Base-by-base conservation (phyloP, 2,113 vertebrate genomes). In the Rhegmatorhina hoffmannsi region DNA sequence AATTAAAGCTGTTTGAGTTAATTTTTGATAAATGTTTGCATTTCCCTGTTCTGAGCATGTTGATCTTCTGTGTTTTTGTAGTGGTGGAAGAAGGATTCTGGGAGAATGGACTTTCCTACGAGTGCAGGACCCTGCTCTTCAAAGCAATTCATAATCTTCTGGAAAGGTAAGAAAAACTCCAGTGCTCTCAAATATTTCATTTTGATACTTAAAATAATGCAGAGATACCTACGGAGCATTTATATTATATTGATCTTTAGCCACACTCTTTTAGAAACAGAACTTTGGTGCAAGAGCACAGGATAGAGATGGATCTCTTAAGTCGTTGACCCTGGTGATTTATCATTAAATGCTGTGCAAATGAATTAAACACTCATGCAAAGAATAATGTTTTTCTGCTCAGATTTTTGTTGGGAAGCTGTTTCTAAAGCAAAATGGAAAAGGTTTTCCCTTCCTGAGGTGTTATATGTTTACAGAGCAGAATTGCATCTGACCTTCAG, bases 81-180 rank as follows among this genome's bases (percentile, higher is more conserved):
- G 99, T 99, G 98, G 98, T 99, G 74, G 99, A 99, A 96, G 99
- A 99, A 97, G 99, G 99, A 89, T 96, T 99, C 16, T 99, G 99
- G 99, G 99, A 99, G 97, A 99, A 99, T 86, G 99, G 99, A 63
- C 99, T 99, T 97, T 99, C 99, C 82, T 99, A 99, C 68, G 99
- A 99, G 97, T 99, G 99, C 96, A 97, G 99, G 96, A 99, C 99
- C 26, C 98, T 99, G 89, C 99, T 99, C 96, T 99, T 99, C 98
- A 99, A 99, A 98, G 99, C 99, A 64, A 99, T 99, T 96, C 99
- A 99, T 97, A 99, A 99, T 97, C 98, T 99, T 94, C 97, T 99
- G 97, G 99, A 99, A 98, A 99, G 99, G 99, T 99, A 99, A 98
- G 97, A 87, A 85, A 88, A 86, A 53, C 36, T 50, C 29, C 10